Conservation (phyloP, 2,113 vertebrate species). For the Pelmatolapia mariae region DNA sequence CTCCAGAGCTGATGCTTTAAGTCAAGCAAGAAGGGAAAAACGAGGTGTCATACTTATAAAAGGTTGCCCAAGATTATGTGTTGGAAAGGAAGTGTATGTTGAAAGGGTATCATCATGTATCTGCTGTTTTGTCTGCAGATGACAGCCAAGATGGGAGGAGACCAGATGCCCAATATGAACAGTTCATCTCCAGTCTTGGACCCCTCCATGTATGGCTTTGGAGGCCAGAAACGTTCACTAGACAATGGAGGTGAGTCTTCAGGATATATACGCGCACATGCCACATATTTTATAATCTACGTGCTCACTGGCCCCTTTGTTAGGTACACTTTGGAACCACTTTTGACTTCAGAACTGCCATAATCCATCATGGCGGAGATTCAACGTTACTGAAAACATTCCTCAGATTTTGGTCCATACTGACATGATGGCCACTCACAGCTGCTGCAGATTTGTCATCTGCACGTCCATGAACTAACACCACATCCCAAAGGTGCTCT, state of each 20-base stretch:
- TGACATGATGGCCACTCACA: neutral
- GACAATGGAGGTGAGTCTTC: slow-evolving; percentile 88
- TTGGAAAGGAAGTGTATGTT: neutral
- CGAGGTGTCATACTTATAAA: neutral
- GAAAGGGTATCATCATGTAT: neutral
- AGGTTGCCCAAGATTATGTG: neutral
- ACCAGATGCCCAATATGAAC: slow-evolving; percentile 93
- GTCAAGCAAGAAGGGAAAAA: neutral
- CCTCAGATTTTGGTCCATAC: neutral
- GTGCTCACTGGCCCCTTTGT: neutral
- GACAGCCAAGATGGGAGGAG: slow-evolving; percentile 92
- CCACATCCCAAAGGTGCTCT: neutral
- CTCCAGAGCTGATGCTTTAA: neutral
- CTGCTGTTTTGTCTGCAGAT: slow-evolving; percentile 72
- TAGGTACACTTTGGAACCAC: neutral
- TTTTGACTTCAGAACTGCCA: neutral
- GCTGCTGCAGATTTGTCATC: neutral
- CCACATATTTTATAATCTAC: neutral
- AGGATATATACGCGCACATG: rapidly evolving
- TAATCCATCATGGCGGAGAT: neutral
- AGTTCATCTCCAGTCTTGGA: slow-evolving; percentile 88
- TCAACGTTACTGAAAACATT: neutral
- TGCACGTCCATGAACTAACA: neutral
- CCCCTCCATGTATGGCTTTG: slow-evolving; percentile 88
- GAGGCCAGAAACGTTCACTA: slow-evolving; percentile 87